Evolutionary conservation across 2,797 vertebrate species (phyloP), one percentile per base, ranked within the genome.

Genomic region (Ataeniobius toweri): DNA sequence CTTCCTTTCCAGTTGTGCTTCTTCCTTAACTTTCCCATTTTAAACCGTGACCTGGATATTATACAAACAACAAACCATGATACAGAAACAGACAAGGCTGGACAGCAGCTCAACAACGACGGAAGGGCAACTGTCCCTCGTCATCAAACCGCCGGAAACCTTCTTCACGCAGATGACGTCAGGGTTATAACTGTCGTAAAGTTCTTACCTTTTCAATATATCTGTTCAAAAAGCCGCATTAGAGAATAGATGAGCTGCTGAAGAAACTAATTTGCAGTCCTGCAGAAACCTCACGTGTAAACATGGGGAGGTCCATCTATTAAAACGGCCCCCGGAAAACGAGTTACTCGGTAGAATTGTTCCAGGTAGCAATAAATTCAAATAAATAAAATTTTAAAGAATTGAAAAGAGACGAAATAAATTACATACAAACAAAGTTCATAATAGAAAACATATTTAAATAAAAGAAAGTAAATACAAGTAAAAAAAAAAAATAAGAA

Each of bases 1-100:
- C 97, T 95, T 1, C 95, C 96, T 86, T 93, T 97, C 97, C 97
- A 97, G 91, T 97, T 97, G 88, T 95, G 93, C 59, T 92, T 94
- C 83, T 94, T 96, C 79, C 95, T 94, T 10, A 95, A 75, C 76
- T 93, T 96, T 26, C 96, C 97, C 97, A 98, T 97, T 69, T 73
- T 85, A 72, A 55, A 80, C 2, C 12, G 0, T 78, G 1, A 1
- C 51, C 82, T 83, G 68, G 2, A 63, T 73, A 71, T 71, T 1
- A 39, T 10, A 61, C 24, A 41, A 18, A 56, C 5, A 39, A 68
- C 12, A 80, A 16, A 5, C 0, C 0, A 26, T n/a, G n/a, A 5
- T 2, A 0, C 36, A 0, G 51, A 71, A 80, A 48, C 2, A 1
- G 24, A 67, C 26, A 28, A 26, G 22, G 2, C 28, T 80, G 10